These are phyloP conservation scores for Brachyalestes nurse DNA, from an alignment of 2,797 vertebrate genomes.

Conservation along the genomic window DNA sequence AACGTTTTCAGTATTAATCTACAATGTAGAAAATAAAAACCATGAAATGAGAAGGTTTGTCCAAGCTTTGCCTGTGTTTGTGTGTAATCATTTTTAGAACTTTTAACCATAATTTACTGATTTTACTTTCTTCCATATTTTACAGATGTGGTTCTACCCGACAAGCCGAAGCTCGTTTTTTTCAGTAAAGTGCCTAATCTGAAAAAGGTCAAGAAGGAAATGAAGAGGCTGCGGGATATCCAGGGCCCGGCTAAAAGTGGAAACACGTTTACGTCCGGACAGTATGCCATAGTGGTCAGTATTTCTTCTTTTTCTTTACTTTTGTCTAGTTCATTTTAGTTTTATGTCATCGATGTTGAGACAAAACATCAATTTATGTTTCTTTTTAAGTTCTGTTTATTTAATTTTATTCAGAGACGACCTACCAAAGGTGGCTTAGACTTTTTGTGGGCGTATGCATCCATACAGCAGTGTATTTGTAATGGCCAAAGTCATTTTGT, in stretches of 20 bases:
- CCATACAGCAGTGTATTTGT: not conserved
- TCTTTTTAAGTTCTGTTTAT: no score
- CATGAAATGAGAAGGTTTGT: no score
- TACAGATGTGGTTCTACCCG: conserved; percentile 81
- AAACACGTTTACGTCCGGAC: conserved; percentile 82
- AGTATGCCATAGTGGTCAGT: conserved; percentile 91
- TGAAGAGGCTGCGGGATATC: conserved; percentile 86
- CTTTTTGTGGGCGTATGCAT: not conserved
- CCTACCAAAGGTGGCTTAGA: no score
- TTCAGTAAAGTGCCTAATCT: conserved; percentile 87
- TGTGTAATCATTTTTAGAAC: not conserved
- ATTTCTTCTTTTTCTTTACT: not conserved
- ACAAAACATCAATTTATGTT: no score
- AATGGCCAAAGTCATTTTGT: not conserved
- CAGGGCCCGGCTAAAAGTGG: conserved; percentile 78
- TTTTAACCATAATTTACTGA: not conserved
- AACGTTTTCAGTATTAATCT: no score
- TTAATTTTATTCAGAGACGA: no score
- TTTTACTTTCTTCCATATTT: not conserved
- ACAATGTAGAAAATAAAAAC: no score
- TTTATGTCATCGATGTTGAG: no score
- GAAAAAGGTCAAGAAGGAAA: conserved; percentile 82
- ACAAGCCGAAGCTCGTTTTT: conserved; percentile 86
- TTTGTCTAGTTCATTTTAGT: not conserved
- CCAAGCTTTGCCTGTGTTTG: no score